Base-by-base conservation (phyloP, 2,113 vertebrate genomes). In the Gasterosteus aculeatus region DNA sequence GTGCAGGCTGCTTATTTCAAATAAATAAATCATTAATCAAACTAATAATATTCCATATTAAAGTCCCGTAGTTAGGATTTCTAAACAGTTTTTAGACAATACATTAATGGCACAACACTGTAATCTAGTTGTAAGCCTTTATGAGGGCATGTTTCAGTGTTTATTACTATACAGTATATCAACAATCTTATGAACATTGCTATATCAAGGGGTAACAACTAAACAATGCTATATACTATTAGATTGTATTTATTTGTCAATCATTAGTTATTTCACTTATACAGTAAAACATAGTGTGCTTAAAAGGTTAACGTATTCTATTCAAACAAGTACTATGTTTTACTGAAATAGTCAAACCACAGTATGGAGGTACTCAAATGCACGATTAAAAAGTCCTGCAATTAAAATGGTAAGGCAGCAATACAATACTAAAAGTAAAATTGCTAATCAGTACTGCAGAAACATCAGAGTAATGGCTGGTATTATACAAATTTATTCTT, bases 1-100 rank as follows among this genome's bases (percentile, higher is more conserved):
- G 35, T 38, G 35, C 35, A 38, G 35, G 35, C 35, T 35, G 33
- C 33, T 38, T 38, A 38, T 38, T 38, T 38, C 6, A 38, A 6
- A 38, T 38, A 7, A 10, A 72, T 76, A 69, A 70, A 80, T 85
- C 64, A 86, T 85, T 26, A 26, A 26, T 72, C 75, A 83, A 62
- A 44, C 2, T n/a, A 42, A 14, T 10, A 18, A 10, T 29, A 47
- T 47, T 77, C 42, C 29, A 53, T 35, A 35, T 31, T n/a, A 56
- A 3, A n/a, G 49, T 4, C 8, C 16, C 12, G 9, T 11, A 41
- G 42, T 56, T 15, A 16, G 54, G 1, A 18, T 47, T 49, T 31
- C 4, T 62, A 3, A 35, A n/a, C 33, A n/a, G n/a, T 9, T 3
- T 65, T 8, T 3, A 29, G 53, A 41, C 12, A 39, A 66, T 18